phyloP scores from a whole-genome alignment of 53 echinoderm and acorn worm genomes.

The Echinarachnius parma region DNA sequence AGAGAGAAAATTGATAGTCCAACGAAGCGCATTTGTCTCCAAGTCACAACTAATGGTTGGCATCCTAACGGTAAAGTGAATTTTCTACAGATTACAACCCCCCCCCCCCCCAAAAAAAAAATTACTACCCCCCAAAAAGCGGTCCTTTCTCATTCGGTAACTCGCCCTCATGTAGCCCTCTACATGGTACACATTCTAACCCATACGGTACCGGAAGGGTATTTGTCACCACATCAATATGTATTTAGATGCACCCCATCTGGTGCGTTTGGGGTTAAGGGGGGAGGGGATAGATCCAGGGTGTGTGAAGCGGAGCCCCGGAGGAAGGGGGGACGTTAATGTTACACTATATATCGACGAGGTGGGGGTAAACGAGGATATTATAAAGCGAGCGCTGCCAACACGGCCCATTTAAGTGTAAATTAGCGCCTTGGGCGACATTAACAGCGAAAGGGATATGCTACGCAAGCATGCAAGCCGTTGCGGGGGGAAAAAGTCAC shows the following conservation, averaged over 20 bases:
- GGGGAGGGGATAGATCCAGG: too few relatives aligned
- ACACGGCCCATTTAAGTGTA: slow-evolving; percentile 29
- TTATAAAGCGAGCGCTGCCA: neutral
- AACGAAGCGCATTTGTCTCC: slow-evolving; percentile 11
- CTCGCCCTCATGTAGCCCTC: neutral
- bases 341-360: slow-evolving; percentile 34
- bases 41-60: neutral
- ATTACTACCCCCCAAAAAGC: neutral
- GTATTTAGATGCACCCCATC: too few relatives aligned
- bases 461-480: too few relatives aligned
- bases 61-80: too few relatives aligned
- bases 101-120: slow-evolving; percentile 8
- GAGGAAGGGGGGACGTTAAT: slow-evolving; percentile 33
- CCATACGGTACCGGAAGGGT: too few relatives aligned
- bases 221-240: too few relatives aligned
- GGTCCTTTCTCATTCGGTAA: neutral
- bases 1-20: neutral
- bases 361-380: neutral
- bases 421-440: slow-evolving; percentile 47
- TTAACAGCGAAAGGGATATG: slow-evolving; percentile 17
- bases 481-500: neutral
- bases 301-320: slow-evolving; percentile 9
- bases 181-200: neutral
- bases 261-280: too few relatives aligned
- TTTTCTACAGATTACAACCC: slow-evolving; percentile 21